phyloP scores from a whole-genome alignment of 2,797 vertebrate genomes.

The Acanthornis magna region DNA sequence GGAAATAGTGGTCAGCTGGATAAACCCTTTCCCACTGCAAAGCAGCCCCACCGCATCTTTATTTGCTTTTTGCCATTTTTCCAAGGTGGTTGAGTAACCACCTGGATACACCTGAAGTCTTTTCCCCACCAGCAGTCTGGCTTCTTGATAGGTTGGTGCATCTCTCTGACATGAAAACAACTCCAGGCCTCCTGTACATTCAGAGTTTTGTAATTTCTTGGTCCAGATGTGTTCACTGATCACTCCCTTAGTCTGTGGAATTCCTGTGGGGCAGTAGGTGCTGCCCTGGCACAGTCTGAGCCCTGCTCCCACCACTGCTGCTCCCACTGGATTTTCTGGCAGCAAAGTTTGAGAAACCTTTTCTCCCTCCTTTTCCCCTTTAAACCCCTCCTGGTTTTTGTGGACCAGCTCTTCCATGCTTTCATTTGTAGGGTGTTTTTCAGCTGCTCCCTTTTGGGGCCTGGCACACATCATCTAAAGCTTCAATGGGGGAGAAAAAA shows the following conservation, averaged over 20 bases:
- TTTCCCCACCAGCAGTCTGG: background rate
- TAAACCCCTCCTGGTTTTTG: background rate
- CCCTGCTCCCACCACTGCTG: background rate
- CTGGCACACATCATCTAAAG: background rate
- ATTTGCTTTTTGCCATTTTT: background rate
- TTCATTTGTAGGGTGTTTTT: background rate
- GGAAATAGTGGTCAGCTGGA: background rate
- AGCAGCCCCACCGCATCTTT: background rate
- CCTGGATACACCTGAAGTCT: background rate
- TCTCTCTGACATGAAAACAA: background rate
- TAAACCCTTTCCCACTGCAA: background rate
- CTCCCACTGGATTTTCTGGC: background rate
- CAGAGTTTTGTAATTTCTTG: background rate
- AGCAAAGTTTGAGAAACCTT: background rate
- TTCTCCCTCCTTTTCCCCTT: background rate
- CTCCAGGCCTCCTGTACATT: background rate
- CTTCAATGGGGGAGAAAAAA: background rate
- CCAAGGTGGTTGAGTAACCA: background rate
- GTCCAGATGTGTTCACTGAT: background rate
- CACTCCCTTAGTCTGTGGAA: background rate
- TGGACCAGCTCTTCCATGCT: background rate
- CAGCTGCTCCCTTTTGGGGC: background rate
- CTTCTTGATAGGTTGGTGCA: background rate
- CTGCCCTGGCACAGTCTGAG: background rate
- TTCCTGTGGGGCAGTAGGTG: accelerated